Conservation (phyloP, 2,113 vertebrate species). For the Peromyscus leucopus region DNA sequence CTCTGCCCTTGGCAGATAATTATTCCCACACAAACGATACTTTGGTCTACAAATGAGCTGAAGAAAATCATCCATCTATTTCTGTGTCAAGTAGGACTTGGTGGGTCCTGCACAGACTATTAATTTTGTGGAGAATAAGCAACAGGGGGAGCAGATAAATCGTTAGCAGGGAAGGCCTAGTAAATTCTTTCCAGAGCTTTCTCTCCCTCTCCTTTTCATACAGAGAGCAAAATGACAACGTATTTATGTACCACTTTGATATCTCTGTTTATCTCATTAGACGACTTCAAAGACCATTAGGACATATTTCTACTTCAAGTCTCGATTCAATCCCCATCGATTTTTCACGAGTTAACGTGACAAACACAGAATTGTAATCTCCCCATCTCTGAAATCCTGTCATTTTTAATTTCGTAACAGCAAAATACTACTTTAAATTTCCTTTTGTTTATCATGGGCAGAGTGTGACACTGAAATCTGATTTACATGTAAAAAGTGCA, state of each 20-base stretch:
- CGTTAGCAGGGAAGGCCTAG: slow-evolving; percentile 61
- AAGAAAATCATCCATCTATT: slow-evolving; percentile 77
- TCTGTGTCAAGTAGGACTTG: slow-evolving; percentile 68
- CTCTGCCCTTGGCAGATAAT: slow-evolving; percentile 68
- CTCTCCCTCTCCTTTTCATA: slow-evolving; percentile 44
- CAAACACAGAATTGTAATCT: slow-evolving; percentile 42
- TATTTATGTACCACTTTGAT: slow-evolving; percentile 68
- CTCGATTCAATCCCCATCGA: slow-evolving; percentile 67
- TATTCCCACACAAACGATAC: slow-evolving; percentile 71
- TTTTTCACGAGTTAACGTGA: slow-evolving; percentile 56
- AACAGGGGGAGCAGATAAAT: slow-evolving; percentile 71
- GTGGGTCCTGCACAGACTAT: slow-evolving; percentile 61
- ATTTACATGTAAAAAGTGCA: slow-evolving; percentile 30
- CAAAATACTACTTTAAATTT: slow-evolving; percentile 52
- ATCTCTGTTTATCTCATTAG: slow-evolving; percentile 79
- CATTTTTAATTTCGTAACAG: slow-evolving; percentile 65
- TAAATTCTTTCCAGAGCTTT: slow-evolving; percentile 57
- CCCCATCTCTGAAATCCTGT: slow-evolving; percentile 55
- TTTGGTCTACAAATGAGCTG: slow-evolving; percentile 74
- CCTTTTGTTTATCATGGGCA: slow-evolving; percentile 36
- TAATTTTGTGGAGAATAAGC: slow-evolving; percentile 74
- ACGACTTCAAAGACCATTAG: slow-evolving; percentile 69
- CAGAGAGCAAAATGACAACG: slow-evolving; percentile 73
- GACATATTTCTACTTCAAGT: slow-evolving; percentile 68
- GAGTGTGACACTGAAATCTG: background rate